Conservation (phyloP, 2,888 invertebrate genomes). For the Caenorhabditis sp. region DNA sequence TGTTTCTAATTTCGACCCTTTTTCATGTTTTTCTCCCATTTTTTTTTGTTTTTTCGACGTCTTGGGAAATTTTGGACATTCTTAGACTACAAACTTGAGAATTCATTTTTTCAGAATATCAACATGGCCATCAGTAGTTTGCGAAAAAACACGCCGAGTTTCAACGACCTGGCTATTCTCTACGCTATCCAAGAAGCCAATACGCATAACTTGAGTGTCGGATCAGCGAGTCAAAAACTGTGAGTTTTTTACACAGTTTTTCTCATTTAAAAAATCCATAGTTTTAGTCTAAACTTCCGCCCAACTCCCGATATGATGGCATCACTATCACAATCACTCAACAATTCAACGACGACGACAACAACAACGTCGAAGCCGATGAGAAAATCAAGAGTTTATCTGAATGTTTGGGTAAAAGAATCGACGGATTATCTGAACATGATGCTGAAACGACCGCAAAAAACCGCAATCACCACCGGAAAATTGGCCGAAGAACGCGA, state of each 20-base stretch:
- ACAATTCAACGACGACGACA: not conserved
- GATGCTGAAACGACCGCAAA: not conserved
- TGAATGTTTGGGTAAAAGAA: constrained; percentile 6
- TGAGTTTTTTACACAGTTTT: not conserved
- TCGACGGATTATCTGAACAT: not conserved
- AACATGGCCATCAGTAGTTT: no score
- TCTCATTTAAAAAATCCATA: not conserved
- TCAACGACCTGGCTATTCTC: no score
- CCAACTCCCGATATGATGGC: no score
- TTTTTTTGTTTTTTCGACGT: no score
- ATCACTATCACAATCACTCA: not conserved
- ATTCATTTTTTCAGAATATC: no score
- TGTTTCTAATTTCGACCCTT: no score
- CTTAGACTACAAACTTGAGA: no score
- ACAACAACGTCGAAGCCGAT: not conserved
- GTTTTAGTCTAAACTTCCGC: no score
- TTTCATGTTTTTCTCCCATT: no score
- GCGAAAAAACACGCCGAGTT: no score
- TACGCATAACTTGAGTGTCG: not conserved
- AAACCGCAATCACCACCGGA: not conserved
- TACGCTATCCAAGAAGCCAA: not conserved
- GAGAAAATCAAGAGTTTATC: constrained; percentile 2
- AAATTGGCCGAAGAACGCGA: not conserved
- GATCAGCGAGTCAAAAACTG: not conserved
- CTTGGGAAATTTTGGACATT: no score